Base-by-base conservation (phyloP, 2,888 invertebrate genomes). In the Cryptocephalus primarius region DNA sequence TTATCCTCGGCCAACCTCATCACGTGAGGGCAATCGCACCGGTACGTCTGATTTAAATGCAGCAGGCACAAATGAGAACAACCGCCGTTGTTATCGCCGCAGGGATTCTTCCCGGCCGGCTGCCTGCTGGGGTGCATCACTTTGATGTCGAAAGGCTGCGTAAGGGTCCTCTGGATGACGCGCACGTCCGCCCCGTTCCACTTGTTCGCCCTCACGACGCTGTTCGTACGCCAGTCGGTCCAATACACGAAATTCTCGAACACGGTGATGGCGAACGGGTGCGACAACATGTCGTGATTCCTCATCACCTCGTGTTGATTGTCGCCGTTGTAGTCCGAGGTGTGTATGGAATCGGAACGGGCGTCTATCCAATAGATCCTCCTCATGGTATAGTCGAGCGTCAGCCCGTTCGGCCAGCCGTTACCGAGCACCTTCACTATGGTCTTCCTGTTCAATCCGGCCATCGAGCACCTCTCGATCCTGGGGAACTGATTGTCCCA, bases 151-250 rank as follows among this genome's bases (percentile, higher is more conserved):
- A 92, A 93, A 0, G 93, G 93, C 67, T 93, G 92, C 2, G 88
- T 84, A 51, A 85, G 77, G 9, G 89, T 87, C 54, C 85, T 75
- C 67, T 90, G 88, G 56, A 93, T 79, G 11, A 87, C 80, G 48
- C 79, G 75, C 2, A 89, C 83, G 66, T 86, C 82, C 14, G 80
- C 78, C 49, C 85, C 88, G 67, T 84, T 84, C 83, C 88, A 91
- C 72, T 93, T 93, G 72, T 88, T 87, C 32, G 91, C 90, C 61
- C 86, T 75, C 57, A 88, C 82, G 3, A 94, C 86, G 51, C 87
- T 83, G 66, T 88, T 89, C 46, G 83, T 83, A 53, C 89, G 77
- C 94, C 94, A 93, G 72, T 94, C 93, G 0, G 91, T 92, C 91
- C 92, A 94, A 72, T 89, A 94, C 9, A 93, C 83, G 68, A 85